Evolutionary conservation across 2,113 vertebrate genomes (phyloP).

Genomic region (Oceanites oceanicus): DNA sequence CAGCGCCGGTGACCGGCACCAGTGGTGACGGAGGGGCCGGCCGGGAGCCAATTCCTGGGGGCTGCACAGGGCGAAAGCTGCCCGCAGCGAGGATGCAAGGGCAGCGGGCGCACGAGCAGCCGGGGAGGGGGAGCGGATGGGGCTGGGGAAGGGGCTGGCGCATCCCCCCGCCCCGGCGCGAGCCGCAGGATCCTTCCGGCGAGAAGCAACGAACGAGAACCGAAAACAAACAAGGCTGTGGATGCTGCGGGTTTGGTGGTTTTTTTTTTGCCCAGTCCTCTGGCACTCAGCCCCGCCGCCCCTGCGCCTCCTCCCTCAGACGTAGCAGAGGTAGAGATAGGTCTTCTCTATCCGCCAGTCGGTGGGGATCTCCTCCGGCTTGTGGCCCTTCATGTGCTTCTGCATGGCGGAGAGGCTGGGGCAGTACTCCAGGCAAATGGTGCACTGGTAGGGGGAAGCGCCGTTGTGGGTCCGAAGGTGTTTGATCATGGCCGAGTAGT

Average conservation of each 20-base stretch:
- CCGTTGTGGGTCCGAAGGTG: constrained; percentile 98
- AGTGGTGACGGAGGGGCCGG: background rate
- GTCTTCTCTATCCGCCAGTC: constrained; percentile 99
- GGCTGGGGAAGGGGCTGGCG: background rate
- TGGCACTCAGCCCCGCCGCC: background rate
- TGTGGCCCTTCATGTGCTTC: constrained; percentile 99
- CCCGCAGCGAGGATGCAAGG: background rate
- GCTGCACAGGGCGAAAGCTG: background rate
- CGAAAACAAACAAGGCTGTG: constrained; percentile 1
- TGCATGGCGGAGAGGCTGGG: constrained; percentile 99
- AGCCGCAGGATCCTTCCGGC: background rate
- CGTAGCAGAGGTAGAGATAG: constrained; percentile 98
- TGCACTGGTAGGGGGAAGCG: constrained; percentile 98
- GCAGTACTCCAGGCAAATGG: constrained; percentile 99
- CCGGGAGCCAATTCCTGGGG: background rate
- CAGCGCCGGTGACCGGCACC: background rate
- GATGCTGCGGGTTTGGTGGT: background rate
- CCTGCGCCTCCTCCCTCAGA: constrained; percentile 65
- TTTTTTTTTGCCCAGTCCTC: constrained; percentile 43
- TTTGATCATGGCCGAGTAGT: constrained; percentile 99
- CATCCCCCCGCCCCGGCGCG: accelerated
- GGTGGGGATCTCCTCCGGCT: constrained; percentile 94
- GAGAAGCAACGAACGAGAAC: background rate
- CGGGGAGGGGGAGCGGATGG: background rate
- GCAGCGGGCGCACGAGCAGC: background rate